Evolutionary conservation across 1,140 invertebrate genomes (phyloP).

Genomic region (Drosophila trapezifrons): DNA sequence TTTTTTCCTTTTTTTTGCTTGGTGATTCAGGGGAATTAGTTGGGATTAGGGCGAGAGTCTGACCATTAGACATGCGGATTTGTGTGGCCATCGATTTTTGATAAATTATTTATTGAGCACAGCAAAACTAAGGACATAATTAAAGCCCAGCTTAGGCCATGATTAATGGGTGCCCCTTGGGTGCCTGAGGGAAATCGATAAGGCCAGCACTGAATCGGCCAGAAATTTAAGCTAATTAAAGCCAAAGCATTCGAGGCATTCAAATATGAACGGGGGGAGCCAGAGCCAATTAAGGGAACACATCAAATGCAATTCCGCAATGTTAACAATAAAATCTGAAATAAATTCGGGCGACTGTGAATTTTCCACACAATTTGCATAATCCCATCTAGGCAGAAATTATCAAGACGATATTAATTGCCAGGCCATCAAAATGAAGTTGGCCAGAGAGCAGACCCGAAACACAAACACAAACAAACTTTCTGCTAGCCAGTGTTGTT

Average conservation of each 20-base stretch:
- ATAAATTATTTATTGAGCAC: conserved; percentile 74
- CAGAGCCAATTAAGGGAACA: conserved; percentile 12
- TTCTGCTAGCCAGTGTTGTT: conserved; percentile 38
- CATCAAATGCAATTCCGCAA: conserved; percentile 28
- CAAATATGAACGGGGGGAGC: background rate
- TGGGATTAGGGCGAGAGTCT: conserved; percentile 60
- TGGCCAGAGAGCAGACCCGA: conserved; percentile 21
- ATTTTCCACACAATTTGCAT: conserved; percentile 60
- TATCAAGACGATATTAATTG: conserved; percentile 61
- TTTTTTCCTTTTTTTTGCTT: conserved; percentile 15
- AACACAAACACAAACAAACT: conserved; percentile 36
- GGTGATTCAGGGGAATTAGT: conserved; percentile 75
- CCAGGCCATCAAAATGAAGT: conserved; percentile 57
- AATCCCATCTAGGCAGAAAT: conserved; percentile 55
- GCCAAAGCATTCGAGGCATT: background rate
- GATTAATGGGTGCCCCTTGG: conserved; percentile 63
- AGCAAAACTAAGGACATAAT: conserved; percentile 59
- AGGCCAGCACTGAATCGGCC: conserved; percentile 6
- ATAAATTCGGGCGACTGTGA: conserved; percentile 11
- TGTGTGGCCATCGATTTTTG: conserved; percentile 72
- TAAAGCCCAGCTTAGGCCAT: conserved; percentile 62
- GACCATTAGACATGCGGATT: conserved; percentile 60
- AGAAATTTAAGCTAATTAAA: conserved; percentile 17
- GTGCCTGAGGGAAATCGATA: conserved; percentile 48
- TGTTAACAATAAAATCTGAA: conserved; percentile 22